phyloP scores from a whole-genome alignment of 1,140 invertebrate species.

The Mesaphorura yosii region DNA sequence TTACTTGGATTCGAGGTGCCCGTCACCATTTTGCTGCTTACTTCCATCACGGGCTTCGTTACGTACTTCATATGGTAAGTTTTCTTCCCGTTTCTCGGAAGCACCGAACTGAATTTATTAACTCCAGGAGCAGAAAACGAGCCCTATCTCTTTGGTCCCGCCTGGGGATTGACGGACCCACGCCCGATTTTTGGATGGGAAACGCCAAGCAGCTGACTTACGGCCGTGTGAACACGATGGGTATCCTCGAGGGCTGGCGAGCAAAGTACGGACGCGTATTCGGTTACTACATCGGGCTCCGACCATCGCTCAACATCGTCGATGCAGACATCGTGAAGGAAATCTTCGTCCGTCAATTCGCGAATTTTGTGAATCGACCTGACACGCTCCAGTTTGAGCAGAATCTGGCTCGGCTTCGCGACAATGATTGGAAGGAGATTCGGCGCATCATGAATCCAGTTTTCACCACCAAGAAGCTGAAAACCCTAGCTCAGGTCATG shows the following conservation, averaged over 20 bases:
- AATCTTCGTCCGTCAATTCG: slow-evolving; percentile 36
- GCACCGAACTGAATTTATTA: not conserved
- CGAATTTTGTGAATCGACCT: slow-evolving; percentile 35
- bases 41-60: slow-evolving; percentile 9
- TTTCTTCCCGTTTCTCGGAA: not conserved
- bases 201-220: slow-evolving; percentile 29
- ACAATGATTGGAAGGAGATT: slow-evolving; percentile 29
- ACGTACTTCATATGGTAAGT: slow-evolving; percentile 27
- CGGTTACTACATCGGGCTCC: slow-evolving; percentile 34
- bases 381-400: slow-evolving; percentile 12
- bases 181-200: slow-evolving; percentile 29
- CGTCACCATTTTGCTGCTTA: not conserved
- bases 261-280: slow-evolving; percentile 24
- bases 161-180: slow-evolving; percentile 24
- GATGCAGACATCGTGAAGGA: slow-evolving; percentile 35
- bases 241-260: slow-evolving; percentile 19
- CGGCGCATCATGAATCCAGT: slow-evolving; percentile 24
- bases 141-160: slow-evolving; percentile 23
- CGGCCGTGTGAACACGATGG: slow-evolving; percentile 23
- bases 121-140: slow-evolving; percentile 26
- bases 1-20: not conserved
- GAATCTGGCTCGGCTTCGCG: slow-evolving; percentile 25
- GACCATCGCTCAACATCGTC: slow-evolving; percentile 33
- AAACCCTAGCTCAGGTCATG: slow-evolving; percentile 27
- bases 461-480: slow-evolving; percentile 29